A percentile compares a stretch with the other conserved stretches of the same genome.
Conservation (phyloP, 2,888 invertebrate genomes). For the Harpagoxenus sublaevis region DNA sequence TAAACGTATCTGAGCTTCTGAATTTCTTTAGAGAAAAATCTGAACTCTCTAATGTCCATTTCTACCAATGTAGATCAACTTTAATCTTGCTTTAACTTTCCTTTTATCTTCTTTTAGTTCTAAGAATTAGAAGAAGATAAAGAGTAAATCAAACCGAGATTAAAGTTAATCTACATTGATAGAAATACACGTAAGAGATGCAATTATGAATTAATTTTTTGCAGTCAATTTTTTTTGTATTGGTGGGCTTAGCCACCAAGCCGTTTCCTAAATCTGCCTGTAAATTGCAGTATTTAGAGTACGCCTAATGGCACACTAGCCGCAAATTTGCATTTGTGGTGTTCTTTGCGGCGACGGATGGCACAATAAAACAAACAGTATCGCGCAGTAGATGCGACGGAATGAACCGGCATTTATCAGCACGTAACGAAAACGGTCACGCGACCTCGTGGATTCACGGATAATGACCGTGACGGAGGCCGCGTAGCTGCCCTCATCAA, state of each 20-base stretch:
- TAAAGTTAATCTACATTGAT: no score
- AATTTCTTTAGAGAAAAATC: background rate
- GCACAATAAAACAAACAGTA: conserved; percentile 47
- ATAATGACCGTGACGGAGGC: conserved; percentile 43
- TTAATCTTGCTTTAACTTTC: no score
- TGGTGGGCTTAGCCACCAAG: no score
- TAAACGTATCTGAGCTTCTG: background rate
- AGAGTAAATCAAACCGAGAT: no score
- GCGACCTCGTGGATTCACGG: conserved; percentile 59
- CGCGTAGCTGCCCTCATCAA: conserved; percentile 25
- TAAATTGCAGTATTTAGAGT: conserved; percentile 12
- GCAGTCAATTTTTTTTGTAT: background rate
- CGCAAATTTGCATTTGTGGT: conserved; percentile 36
- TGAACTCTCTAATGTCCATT: no score
- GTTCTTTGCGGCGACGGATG: conserved; percentile 16
- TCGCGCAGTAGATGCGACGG: conserved; percentile 53
- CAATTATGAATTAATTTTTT: background rate
- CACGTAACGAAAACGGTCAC: conserved; percentile 65
- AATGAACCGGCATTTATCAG: conserved; percentile 56
- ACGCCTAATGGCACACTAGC: background rate
- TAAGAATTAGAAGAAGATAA: no score
- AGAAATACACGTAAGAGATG: background rate
- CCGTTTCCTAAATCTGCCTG: background rate
- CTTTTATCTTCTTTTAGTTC: no score
- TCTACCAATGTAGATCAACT: no score